Conservation (phyloP, 2,797 vertebrate species). For the Dryobates pubescens region DNA sequence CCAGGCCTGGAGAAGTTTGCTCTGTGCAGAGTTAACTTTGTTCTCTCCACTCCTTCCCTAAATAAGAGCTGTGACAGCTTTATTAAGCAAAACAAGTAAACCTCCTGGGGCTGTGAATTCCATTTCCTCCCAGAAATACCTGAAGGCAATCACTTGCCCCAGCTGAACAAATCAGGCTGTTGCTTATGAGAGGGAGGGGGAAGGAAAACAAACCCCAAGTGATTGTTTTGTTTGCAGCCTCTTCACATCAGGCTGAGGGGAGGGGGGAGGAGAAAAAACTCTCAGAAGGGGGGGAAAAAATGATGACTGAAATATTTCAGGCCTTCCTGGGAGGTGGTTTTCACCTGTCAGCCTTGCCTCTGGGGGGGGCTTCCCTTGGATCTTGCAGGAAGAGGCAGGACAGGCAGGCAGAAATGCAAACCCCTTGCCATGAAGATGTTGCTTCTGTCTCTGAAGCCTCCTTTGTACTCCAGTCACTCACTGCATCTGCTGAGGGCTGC, state of each 20-base stretch:
- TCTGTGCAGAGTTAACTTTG: conserved; percentile 25
- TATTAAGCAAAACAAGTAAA: conserved; percentile 39
- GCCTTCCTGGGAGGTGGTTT: not conserved
- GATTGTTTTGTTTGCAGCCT: conserved; percentile 15
- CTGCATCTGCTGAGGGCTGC: not conserved
- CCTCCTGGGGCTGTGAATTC: not conserved
- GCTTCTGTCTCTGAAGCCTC: not conserved
- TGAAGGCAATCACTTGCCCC: not conserved
- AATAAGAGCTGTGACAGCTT: conserved; percentile 8
- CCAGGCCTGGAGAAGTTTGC: not conserved
- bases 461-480: not conserved
- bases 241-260: not conserved
- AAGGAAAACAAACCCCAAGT: not conserved
- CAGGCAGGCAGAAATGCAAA: not conserved
- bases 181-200: not conserved
- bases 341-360: not conserved
- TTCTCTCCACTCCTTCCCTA: not conserved
- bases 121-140: not conserved
- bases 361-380: not conserved
- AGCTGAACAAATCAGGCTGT: not conserved
- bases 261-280: not conserved
- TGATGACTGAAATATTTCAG: not conserved
- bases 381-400: not conserved
- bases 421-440: not conserved
- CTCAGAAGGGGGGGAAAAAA: not conserved